Conservation (phyloP, 2,113 vertebrate species). For the Scolopax mira region DNA sequence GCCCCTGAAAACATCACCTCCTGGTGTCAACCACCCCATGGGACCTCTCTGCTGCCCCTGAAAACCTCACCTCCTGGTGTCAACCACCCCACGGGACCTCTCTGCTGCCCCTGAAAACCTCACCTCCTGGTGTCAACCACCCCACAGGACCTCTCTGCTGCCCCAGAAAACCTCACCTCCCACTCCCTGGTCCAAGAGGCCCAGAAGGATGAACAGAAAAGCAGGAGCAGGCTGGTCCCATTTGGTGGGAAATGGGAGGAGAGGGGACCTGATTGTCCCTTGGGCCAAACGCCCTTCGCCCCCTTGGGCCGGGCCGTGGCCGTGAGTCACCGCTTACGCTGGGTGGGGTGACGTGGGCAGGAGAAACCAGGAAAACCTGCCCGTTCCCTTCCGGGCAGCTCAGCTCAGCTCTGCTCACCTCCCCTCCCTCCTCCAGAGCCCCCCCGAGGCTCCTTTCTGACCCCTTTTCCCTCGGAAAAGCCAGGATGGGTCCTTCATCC, state of each 20-base stretch:
- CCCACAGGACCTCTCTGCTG: too few relatives aligned
- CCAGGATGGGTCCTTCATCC: fast-evolving
- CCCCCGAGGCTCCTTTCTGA: neutral
- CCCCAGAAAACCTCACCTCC: neutral
- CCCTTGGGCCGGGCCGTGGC: fast-evolving
- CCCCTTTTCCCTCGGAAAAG: neutral
- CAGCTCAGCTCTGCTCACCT: fast-evolving
- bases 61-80: too few relatives aligned
- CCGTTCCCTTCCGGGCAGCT: neutral
- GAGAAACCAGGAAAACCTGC: constrained; percentile 13
- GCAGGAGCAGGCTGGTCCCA: neutral
- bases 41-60: too few relatives aligned
- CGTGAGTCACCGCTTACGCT: neutral
- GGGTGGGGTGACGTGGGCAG: neutral
- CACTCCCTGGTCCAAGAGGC: fast-evolving
- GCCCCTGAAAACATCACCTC: too few relatives aligned
- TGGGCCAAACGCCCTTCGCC: neutral
- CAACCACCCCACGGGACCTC: too few relatives aligned
- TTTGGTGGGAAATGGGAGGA: neutral
- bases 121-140: too few relatives aligned
- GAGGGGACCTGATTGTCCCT: fast-evolving
- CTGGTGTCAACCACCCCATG: too few relatives aligned
- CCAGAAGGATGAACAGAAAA: neutral
- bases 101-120: too few relatives aligned
- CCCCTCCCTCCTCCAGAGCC: fast-evolving